Base-by-base conservation (phyloP, 2,888 invertebrate genomes). In the Yponomeuta plumbellus region DNA sequence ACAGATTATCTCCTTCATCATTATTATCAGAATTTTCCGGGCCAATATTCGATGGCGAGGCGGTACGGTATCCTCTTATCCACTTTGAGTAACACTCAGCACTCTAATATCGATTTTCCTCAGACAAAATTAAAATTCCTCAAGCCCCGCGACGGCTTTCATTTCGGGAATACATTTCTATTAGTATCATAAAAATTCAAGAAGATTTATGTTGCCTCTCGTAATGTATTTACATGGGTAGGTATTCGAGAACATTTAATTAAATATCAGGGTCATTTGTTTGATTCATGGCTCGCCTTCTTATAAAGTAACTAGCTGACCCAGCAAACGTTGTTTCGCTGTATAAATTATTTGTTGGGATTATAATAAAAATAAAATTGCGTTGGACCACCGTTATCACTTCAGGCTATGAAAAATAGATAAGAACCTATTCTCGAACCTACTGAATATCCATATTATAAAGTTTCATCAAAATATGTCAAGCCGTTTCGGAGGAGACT, bases 21-120 rank as follows among this genome's bases (percentile, higher is more conserved):
- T 17, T 52, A 52, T 17, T 13, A 5, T n/a, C 62, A 62, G 62
- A 26, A 62, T 62, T 62, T 39, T 39, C n/a, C 23, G 21, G 17
- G 23, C 62, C 20, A 34, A 62, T 62, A 62, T 62, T 40, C 62
- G 39, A 13, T 34, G 62, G 3, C 34, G 62, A 40, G 34, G 17
- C n/a, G n/a, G 39, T 34, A 34, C 62, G n/a, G 39, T 62, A 62
- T 62, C 39, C 20, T 62, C 62, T 40, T 62, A 62, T 62, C 34
- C 39, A 39, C 39, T 62, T 62, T 34, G 39, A 62, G 62, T 62
- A 62, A 62, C 39, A 62, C 62, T 62, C 62, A 34, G 62, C 59
- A 22, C 22, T 62, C 62, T 26, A 11, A 62, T 62, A 62, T 62
- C 34, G 62, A 62, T 34, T 62, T 34, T 34, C 20, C 20, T 34